Conservation (phyloP, 2,797 vertebrate species). For the Pterois miles region DNA sequence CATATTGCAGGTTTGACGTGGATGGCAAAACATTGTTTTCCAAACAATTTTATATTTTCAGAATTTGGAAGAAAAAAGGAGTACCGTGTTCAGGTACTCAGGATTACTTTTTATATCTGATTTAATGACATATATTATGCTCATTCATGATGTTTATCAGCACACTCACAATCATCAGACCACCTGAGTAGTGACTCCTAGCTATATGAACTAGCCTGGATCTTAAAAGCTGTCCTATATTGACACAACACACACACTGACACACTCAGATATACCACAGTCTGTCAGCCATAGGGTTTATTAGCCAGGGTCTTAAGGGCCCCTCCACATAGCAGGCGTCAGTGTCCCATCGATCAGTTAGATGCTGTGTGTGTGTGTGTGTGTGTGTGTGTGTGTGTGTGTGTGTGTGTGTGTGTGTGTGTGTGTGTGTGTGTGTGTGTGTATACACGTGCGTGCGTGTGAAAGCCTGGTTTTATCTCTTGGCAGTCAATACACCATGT, state of each 20-base stretch:
- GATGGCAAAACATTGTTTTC: not conserved
- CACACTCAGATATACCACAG: slow-evolving; percentile 40
- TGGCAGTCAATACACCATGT: slow-evolving; percentile 95
- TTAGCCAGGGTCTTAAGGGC: slow-evolving; percentile 86
- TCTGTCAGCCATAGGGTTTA: slow-evolving; percentile 69
- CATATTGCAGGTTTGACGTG: not conserved
- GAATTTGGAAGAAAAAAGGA: too few species aligned
- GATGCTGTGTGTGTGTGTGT: slow-evolving; percentile 63
- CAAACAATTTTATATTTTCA: not conserved
- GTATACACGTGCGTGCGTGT: not conserved
- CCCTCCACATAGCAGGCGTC: slow-evolving; percentile 93
- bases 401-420: slow-evolving; percentile 12
- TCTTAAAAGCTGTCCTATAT: slow-evolving; percentile 30
- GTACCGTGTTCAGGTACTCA: too few species aligned
- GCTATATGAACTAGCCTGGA: slow-evolving; percentile 3
- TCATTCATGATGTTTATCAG: not conserved
- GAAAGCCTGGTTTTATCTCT: slow-evolving; percentile 88
- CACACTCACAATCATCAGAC: not conserved
- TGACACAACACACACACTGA: slow-evolving; percentile 12
- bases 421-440: not conserved
- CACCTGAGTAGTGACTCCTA: slow-evolving; percentile 4
- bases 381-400: slow-evolving; percentile 30
- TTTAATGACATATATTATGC: not conserved
- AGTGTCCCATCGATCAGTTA: slow-evolving; percentile 94
- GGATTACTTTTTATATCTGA: not conserved